These are phyloP conservation scores for Bambusicola thoracicus DNA, from an alignment of 2,113 vertebrate species.

Conservation along the genomic window DNA sequence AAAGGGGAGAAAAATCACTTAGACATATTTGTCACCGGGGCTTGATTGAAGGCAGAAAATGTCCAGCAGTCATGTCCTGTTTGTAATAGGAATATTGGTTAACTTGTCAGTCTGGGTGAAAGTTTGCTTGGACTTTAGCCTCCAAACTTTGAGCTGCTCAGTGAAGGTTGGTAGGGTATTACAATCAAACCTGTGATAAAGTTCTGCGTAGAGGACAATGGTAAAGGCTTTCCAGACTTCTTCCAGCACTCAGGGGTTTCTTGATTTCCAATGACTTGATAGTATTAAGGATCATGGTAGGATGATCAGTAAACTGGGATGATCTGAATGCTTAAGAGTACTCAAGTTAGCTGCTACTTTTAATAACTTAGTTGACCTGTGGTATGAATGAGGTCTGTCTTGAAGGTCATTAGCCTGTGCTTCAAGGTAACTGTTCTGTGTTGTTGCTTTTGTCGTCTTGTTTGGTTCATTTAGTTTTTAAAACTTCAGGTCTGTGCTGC, in stretches of 20 bases:
- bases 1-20: neutral
- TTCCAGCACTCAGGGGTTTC: rapidly evolving
- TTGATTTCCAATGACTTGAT: neutral
- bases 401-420: neutral
- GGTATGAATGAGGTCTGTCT: neutral
- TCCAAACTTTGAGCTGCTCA: constrained; percentile 11
- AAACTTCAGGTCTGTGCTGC: neutral
- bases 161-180: neutral
- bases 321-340: neutral
- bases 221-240: neutral
- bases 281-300: neutral
- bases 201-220: neutral
- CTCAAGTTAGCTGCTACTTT: neutral
- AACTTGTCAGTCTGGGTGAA: neutral
- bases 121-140: constrained; percentile 38
- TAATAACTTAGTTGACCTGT: neutral
- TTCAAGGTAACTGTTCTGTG: neutral
- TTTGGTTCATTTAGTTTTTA: neutral
- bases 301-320: neutral
- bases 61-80: neutral
- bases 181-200: neutral
- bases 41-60: neutral
- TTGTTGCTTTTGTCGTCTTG: neutral
- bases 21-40: neutral
- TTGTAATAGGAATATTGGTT: neutral